phyloP scores from a whole-genome alignment of 2,888 invertebrate species.

The Tenthredo livida region DNA sequence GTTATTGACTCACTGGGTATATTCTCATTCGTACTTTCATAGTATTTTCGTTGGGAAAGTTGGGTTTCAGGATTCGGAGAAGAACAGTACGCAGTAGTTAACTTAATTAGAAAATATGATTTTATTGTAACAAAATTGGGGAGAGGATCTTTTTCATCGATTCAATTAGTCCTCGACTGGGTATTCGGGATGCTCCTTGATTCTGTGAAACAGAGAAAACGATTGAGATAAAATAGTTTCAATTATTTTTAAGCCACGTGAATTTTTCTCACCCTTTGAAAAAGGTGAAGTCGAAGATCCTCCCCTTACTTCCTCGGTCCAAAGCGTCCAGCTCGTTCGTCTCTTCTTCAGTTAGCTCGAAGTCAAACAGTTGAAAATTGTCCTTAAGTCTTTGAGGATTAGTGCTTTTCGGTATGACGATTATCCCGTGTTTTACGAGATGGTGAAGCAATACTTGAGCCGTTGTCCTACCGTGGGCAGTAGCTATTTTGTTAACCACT shows the following conservation, averaged over 20 bases:
- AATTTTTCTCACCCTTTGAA: constrained; percentile 70
- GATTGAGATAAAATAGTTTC: background rate
- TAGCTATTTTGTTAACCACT: constrained; percentile 81
- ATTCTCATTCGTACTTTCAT: no score
- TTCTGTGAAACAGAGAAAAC: constrained; percentile 75
- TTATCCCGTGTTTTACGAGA: constrained; percentile 84
- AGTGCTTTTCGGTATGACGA: constrained; percentile 90
- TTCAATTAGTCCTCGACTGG: constrained; percentile 79
- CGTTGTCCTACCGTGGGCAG: constrained; percentile 82
- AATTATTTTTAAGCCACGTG: background rate
- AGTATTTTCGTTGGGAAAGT: no score
- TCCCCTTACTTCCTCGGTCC: constrained; percentile 82
- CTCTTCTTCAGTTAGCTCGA: constrained; percentile 81
- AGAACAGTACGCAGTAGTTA: no score
- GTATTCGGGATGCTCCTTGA: constrained; percentile 86
- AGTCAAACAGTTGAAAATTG: constrained; percentile 86
- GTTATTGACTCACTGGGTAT: no score
- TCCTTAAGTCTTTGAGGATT: constrained; percentile 85
- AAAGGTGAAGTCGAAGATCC: constrained; percentile 84
- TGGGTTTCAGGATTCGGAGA: no score
- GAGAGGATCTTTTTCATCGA: background rate
- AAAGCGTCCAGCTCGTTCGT: constrained; percentile 80
- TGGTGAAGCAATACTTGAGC: constrained; percentile 88
- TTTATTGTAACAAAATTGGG: background rate
- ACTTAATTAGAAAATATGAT: background rate